Conservation (phyloP, 2,113 vertebrate genomes). For the Hippocampus comes region DNA sequence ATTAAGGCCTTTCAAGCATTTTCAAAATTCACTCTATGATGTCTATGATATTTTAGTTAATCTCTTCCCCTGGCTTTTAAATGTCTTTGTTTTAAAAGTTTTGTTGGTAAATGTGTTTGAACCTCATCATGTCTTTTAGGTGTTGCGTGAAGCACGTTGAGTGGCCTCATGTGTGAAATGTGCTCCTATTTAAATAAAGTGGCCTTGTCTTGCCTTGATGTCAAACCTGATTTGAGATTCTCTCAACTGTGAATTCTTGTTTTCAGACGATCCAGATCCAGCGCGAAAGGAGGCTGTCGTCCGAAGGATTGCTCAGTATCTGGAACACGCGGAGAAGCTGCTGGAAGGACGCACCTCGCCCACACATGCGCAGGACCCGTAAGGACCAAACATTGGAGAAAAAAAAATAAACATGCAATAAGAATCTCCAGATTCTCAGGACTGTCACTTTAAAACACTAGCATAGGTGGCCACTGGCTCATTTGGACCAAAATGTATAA, state of each 20-base stretch:
- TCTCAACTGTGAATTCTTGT: conserved; percentile 13
- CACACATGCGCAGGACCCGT: conserved; percentile 18
- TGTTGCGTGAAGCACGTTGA: too few relatives aligned
- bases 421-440: not conserved
- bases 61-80: too few relatives aligned
- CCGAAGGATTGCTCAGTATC: conserved; percentile 78
- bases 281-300: conserved; percentile 79
- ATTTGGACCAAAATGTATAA: not conserved
- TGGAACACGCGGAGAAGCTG: conserved; percentile 80
- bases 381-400: not conserved
- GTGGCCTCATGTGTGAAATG: too few relatives aligned
- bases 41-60: too few relatives aligned
- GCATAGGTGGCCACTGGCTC: not conserved
- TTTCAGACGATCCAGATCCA: conserved; percentile 75
- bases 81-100: too few relatives aligned
- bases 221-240: not conserved
- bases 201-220: too few relatives aligned
- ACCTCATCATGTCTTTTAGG: too few relatives aligned
- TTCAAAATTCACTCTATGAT: too few relatives aligned
- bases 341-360: conserved; percentile 65
- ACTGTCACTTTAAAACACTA: not conserved
- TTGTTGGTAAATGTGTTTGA: too few relatives aligned
- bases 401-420: not conserved
- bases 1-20: too few relatives aligned
- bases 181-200: too few relatives aligned